Evolutionary conservation across 1,140 invertebrate species (phyloP).

Genomic region (Galleria mellonella): DNA sequence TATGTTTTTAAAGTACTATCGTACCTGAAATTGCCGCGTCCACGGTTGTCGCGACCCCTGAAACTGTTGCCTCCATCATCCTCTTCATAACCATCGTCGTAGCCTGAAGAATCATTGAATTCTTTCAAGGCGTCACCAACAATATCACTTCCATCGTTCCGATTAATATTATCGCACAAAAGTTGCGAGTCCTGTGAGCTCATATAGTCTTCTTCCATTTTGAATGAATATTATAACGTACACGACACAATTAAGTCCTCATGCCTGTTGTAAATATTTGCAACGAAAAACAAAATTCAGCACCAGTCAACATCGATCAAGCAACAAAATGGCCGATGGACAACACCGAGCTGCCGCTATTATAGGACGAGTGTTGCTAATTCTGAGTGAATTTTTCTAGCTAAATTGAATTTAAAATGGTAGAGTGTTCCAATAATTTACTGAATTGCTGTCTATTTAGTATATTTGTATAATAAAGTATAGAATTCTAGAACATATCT

Average conservation of each 20-base stretch:
- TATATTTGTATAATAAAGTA: no score
- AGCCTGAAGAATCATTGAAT: neutral
- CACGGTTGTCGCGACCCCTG: neutral
- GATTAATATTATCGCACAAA: neutral
- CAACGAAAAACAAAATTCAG: neutral
- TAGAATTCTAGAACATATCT: no score
- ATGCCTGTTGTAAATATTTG: neutral
- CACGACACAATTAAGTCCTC: neutral
- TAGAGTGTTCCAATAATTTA: no score
- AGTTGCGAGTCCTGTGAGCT: constrained; percentile 3
- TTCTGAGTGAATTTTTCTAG: no score
- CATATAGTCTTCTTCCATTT: constrained; percentile 5
- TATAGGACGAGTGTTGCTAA: no score
- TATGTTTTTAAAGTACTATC: neutral
- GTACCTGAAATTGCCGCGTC: constrained; percentile 6
- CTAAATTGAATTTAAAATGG: no score
- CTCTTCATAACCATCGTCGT: constrained; percentile 2
- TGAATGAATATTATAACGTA: neutral
- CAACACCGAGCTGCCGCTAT: no score
- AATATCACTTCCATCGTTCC: neutral
- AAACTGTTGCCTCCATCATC: constrained; percentile 3
- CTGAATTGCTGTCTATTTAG: no score
- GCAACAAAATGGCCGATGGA: no score
- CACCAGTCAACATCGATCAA: no score
- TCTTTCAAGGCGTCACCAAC: neutral